Conservation (phyloP, 2,888 invertebrate genomes). For the Hydriomena furcata region DNA sequence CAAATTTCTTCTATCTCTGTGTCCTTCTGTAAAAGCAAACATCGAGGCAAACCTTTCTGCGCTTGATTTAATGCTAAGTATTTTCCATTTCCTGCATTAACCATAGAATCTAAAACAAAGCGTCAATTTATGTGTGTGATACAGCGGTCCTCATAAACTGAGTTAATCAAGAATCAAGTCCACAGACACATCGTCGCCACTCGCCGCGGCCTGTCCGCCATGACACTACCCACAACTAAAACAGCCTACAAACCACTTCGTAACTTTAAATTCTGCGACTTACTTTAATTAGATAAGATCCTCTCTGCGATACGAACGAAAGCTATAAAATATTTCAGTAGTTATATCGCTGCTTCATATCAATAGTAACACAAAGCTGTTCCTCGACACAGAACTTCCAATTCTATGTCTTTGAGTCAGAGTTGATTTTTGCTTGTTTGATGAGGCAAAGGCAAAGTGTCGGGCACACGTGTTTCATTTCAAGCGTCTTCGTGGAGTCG, state of each 20-base stretch:
- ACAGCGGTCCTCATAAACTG: conserved; percentile 50
- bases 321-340: conserved; percentile 59
- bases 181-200: conserved; percentile 80
- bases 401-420: conserved; percentile 29
- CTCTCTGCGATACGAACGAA: conserved; percentile 35
- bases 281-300: conserved; percentile 38
- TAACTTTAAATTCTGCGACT: conserved; percentile 37
- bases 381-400: conserved; percentile 34
- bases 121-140: conserved; percentile 18
- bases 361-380: conserved; percentile 51
- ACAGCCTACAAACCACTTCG: conserved; percentile 43
- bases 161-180: conserved; percentile 67
- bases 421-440: conserved; percentile 41
- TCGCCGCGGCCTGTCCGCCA: conserved; percentile 69
- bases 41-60: neutral
- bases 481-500: conserved; percentile 74
- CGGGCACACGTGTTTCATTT: conserved; percentile 76
- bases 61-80: conserved; percentile 6
- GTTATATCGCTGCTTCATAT: conserved; percentile 46
- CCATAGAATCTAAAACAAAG: conserved; percentile 20
- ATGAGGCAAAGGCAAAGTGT: conserved; percentile 55
- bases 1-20: too few relatives aligned
- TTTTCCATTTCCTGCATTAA: conserved; percentile 11
- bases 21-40: neutral
- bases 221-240: conserved; percentile 51